A percentile compares a stretch with the other conserved stretches of the same genome.
These are phyloP conservation scores for Coregonus clupeaformis DNA, from an alignment of 2,113 vertebrate genomes.

Conservation along the genomic window DNA sequence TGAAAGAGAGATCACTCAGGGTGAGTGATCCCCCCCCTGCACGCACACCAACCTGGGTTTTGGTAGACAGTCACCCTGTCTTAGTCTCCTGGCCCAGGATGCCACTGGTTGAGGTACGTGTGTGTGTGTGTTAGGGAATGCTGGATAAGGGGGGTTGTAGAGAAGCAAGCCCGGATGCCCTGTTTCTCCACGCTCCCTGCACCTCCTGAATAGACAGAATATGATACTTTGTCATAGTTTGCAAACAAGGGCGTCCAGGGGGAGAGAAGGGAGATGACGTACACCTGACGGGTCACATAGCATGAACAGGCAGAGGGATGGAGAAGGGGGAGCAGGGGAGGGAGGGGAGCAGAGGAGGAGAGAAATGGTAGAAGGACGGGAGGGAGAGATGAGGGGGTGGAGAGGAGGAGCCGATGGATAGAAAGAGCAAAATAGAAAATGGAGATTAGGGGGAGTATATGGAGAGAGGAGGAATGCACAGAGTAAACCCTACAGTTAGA, in stretches of 20 bases:
- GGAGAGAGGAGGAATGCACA: not conserved
- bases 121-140: constrained; percentile 47
- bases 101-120: constrained; percentile 26
- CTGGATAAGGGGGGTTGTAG: constrained; percentile 42
- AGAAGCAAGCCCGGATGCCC: constrained; percentile 50
- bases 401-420: not conserved
- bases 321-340: not conserved
- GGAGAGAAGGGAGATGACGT: constrained; percentile 32
- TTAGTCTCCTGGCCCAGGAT: constrained; percentile 11
- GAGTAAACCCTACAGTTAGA: not conserved
- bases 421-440: too few relatives aligned
- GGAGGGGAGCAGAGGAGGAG: not conserved
- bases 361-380: too few relatives aligned
- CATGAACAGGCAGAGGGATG: constrained; percentile 35
- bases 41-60: too few relatives aligned
- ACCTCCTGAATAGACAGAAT: constrained; percentile 69
- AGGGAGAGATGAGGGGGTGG: too few relatives aligned
- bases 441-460: not conserved
- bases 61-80: not conserved
- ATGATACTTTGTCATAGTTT: constrained; percentile 78
- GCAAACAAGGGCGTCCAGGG: constrained; percentile 75
- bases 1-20: constrained; percentile 59
- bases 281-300: constrained; percentile 69
- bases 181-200: constrained; percentile 63
- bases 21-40: not conserved